Conservation (phyloP, 2,888 invertebrate genomes). For the Iphiclides podalirius region DNA sequence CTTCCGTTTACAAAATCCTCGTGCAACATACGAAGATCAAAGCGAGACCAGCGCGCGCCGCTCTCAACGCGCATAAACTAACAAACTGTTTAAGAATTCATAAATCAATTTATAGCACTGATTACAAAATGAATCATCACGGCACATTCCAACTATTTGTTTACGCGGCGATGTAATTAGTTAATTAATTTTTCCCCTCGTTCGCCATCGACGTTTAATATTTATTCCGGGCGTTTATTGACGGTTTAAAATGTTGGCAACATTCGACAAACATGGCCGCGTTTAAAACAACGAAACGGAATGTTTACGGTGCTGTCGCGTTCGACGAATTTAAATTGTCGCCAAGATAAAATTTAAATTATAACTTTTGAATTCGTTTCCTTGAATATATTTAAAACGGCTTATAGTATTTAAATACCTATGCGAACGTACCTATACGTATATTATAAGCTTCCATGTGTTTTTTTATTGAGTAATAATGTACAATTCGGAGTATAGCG, state of each 20-base stretch:
- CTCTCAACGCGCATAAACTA: background rate
- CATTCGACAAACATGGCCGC: background rate
- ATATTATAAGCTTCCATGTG: too few species aligned
- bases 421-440: too few species aligned
- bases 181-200: constrained; percentile 15
- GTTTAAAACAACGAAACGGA: background rate
- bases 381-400: too few species aligned
- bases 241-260: constrained; percentile 7
- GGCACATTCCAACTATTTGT: constrained; percentile 18
- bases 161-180: constrained; percentile 16
- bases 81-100: constrained; percentile 13
- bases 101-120: constrained; percentile 15
- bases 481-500: too few species aligned
- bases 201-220: background rate
- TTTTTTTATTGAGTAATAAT: too few species aligned
- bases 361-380: too few species aligned
- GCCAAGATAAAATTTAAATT: background rate
- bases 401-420: too few species aligned
- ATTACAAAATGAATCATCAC: constrained; percentile 16
- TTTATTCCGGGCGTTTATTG: constrained; percentile 6
- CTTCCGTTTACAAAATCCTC: too few species aligned
- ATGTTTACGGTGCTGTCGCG: background rate
- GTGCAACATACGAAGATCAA: background rate
- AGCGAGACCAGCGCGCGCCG: too few species aligned
- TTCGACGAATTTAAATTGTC: background rate